A percentile compares a stretch with the other conserved stretches of the same genome.
These are phyloP conservation scores for Mactromeris polynyma DNA, from an alignment of 2,888 invertebrate genomes.

Conservation along the genomic window DNA sequence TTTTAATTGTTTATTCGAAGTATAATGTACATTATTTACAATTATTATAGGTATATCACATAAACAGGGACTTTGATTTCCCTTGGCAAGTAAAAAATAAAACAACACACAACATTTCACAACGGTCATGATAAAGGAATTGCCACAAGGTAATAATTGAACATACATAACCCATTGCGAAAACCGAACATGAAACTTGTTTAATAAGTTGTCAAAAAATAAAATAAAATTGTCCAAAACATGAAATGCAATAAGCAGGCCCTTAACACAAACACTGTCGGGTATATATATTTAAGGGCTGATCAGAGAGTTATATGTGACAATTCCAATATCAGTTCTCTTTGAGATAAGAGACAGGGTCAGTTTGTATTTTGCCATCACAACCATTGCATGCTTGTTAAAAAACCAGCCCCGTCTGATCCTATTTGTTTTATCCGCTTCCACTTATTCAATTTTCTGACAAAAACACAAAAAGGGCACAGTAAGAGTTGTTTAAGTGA, in stretches of 20 bases:
- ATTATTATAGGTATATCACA: slow-evolving; percentile 27
- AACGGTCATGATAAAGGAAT: not conserved
- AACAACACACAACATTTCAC: not conserved
- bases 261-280: no score
- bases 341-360: slow-evolving; percentile 27
- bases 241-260: no score
- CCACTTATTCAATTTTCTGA: no score
- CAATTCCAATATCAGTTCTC: slow-evolving; percentile 21
- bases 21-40: slow-evolving; percentile 35
- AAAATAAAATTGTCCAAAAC: no score
- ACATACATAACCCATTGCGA: not conserved
- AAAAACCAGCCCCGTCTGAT: not conserved
- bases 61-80: slow-evolving; percentile 24
- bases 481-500: no score
- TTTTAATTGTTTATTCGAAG: slow-evolving; percentile 30
- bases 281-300: no score
- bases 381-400: not conserved
- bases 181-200: no score
- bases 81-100: slow-evolving; percentile 37
- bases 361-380: not conserved
- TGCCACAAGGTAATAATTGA: not conserved
- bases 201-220: no score
- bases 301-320: not conserved
- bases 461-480: no score
- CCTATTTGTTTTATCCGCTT: no score